These are phyloP conservation scores for Pristiophorus japonicus DNA, from an alignment of 2,113 vertebrate genomes.

Conservation along the genomic window DNA sequence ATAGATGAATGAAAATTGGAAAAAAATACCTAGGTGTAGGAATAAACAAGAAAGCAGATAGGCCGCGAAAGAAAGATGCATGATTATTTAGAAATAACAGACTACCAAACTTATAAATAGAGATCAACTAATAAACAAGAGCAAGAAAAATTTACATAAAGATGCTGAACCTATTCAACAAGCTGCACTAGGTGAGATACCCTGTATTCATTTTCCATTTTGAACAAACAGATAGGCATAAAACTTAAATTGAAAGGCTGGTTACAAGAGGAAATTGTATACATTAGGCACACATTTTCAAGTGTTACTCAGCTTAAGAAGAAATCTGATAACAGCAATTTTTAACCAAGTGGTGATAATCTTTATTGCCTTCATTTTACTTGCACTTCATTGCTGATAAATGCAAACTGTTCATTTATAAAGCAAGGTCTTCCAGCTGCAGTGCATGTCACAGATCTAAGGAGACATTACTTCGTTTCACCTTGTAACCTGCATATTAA, in stretches of 20 bases:
- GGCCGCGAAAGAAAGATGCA: neutral
- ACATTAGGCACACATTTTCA: neutral
- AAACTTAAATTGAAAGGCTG: neutral
- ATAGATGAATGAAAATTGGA: neutral
- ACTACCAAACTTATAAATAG: neutral
- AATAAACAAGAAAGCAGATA: neutral
- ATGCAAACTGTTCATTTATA: neutral
- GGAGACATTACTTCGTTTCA: neutral
- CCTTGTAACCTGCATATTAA: neutral
- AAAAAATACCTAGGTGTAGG: neutral
- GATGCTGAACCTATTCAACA: neutral
- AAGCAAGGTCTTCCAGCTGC: neutral
- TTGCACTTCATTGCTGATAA: neutral
- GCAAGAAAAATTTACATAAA: neutral
- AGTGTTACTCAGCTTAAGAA: neutral
- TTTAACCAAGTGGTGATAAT: conserved; percentile 20
- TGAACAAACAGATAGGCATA: neutral
- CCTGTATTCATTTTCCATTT: neutral
- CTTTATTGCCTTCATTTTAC: neutral
- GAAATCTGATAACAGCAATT: neutral
- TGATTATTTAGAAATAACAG: neutral
- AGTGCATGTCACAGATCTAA: neutral
- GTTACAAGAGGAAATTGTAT: neutral
- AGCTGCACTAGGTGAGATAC: neutral
- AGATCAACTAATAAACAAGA: neutral